A percentile compares a stretch with the other conserved stretches of the same genome.
Conservation (phyloP, 1,140 invertebrate genomes). For the Lepidurus couesii region DNA sequence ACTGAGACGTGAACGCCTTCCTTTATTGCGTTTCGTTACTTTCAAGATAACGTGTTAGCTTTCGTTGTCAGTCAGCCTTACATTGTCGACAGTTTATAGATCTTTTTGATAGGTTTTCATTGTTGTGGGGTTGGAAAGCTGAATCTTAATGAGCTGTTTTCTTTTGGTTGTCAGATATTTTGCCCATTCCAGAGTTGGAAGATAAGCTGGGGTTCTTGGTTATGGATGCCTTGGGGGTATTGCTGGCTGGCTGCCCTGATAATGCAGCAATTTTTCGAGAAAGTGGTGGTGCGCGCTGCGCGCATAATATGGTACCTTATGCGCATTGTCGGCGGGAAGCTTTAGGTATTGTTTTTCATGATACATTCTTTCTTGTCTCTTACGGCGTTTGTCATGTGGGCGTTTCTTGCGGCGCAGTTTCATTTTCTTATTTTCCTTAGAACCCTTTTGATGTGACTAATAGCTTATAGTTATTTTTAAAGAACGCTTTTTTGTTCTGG, state of each 20-base stretch:
- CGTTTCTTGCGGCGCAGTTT: too few relatives aligned
- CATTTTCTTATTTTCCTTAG: too few relatives aligned
- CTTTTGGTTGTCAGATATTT: constrained; percentile 45
- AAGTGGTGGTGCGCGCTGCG: constrained; percentile 82
- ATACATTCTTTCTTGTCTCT: too few relatives aligned
- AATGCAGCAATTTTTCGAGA: constrained; percentile 91
- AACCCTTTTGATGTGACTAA: too few relatives aligned
- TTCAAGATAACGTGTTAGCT: too few relatives aligned
- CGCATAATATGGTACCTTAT: constrained; percentile 82
- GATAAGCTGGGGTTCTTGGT: constrained; percentile 74
- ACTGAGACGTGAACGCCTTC: constrained; percentile 7
- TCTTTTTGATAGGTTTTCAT: background rate
- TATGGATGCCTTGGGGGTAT: constrained; percentile 76
- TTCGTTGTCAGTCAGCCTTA: too few relatives aligned
- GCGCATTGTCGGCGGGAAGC: constrained; percentile 73
- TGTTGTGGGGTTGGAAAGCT: background rate
- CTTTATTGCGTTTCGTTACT: too few relatives aligned
- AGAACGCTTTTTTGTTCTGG: too few relatives aligned
- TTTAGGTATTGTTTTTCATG: constrained; percentile 50
- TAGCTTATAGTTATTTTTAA: too few relatives aligned
- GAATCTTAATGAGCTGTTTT: background rate
- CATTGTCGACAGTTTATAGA: background rate
- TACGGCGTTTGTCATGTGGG: too few relatives aligned
- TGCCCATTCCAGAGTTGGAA: constrained; percentile 45
- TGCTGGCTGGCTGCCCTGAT: constrained; percentile 69